Evolutionary conservation across 2,113 vertebrate species (phyloP), one percentile per base, ranked within the genome.

Genomic region (Bettongia penicillata): DNA sequence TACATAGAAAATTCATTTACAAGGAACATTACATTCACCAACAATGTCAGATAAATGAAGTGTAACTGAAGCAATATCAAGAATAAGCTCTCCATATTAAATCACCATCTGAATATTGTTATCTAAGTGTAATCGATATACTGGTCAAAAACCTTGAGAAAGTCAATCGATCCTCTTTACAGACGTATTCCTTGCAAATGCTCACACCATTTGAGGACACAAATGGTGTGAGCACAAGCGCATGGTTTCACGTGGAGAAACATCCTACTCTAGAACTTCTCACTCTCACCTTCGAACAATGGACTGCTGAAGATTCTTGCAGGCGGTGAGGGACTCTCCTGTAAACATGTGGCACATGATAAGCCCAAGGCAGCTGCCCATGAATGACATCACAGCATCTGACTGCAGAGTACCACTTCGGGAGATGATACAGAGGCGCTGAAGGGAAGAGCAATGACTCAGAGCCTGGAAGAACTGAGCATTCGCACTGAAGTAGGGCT

Each of bases 341-440:
- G 99, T 99, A 97, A 99, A 99, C 99, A 99, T 99, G 98, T 99
- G 99, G 97, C 99, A 99, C 99, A 99, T 98, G 96, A 99, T 93
- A 52, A 99, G 98, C 0, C 98, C 98, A 57, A 96, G 93, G 97
- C 99, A 99, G 94, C 93, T 98, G 96, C 99, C 98, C 99, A 99
- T 99, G 98, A 99, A 99, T 96, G 98, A 97, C 97, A 99, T 98
- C 94, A 99, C 98, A 0, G 99, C 99, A 0, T 99, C 98, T 0
- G 99, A 98, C 98, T 99, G 99, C 84, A 99, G 99, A n/a, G 99
- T 99, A 90, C 99, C 99, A 0, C 99, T 99, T 95, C 99, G 99
- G 10, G 99, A 99, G 91, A 99, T 98, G 77, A 99, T 98, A 98
- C 99, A 99, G 96, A 99, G 98, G 0, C 99, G 99, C 96, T 99